Evolutionary conservation across 2,888 invertebrate genomes (phyloP).

Genomic region (Podotricha telesiphe): DNA sequence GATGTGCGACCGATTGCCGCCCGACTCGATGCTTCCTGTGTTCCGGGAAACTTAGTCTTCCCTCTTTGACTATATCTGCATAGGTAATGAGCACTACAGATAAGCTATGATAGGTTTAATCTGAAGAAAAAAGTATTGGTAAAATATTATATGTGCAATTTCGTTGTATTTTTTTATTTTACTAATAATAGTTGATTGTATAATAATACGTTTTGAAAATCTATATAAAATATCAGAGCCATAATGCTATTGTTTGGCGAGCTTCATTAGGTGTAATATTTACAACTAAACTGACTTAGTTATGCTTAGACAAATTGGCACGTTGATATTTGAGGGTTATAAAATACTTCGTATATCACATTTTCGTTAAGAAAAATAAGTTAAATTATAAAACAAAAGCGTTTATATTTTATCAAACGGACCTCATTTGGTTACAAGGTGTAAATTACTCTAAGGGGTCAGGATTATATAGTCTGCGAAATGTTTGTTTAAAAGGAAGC

Average conservation of each 20-base stretch:
- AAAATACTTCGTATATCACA: no score
- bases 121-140: neutral
- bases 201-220: no score
- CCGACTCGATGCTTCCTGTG: conserved; percentile 62
- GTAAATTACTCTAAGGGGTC: conserved; percentile 5
- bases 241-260: no score
- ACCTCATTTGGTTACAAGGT: neutral
- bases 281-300: no score
- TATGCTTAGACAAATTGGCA: no score
- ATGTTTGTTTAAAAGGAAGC: conserved; percentile 3
- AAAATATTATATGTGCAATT: no score
- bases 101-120: conserved; percentile 8
- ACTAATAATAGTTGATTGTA: no score
- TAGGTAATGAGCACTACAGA: conserved; percentile 26
- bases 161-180: no score
- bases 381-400: neutral
- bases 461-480: neutral
- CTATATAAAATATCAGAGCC: no score
- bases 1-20: conserved; percentile 72
- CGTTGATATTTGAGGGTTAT: no score
- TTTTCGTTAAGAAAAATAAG: no score
- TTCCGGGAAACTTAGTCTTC: conserved; percentile 53
- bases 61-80: conserved; percentile 33
- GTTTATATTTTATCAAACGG: neutral
- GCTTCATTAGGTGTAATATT: no score